Conservation (phyloP, 2,888 invertebrate species). For the Dyspetes luteomarginatus region DNA sequence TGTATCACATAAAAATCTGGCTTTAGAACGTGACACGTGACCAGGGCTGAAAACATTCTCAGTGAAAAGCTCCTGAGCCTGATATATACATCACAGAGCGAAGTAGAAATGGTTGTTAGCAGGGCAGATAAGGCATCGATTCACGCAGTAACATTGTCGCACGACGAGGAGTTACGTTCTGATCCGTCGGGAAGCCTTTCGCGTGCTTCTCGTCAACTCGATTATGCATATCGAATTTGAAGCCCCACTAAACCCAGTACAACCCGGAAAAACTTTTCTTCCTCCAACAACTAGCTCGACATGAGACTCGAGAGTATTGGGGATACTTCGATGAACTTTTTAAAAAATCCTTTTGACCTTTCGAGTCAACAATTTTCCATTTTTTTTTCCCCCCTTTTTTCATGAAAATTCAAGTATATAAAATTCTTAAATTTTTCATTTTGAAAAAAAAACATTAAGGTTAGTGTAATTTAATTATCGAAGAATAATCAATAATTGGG, state of each 20-base stretch:
- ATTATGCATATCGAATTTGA: conserved; percentile 71
- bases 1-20: conserved; percentile 42
- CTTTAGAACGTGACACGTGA: conserved; percentile 44
- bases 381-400: too few relatives aligned
- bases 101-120: neutral
- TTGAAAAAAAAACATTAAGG: too few relatives aligned
- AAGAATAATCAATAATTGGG: too few relatives aligned
- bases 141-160: neutral
- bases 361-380: neutral
- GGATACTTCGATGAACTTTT: conserved; percentile 11
- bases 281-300: conserved; percentile 33
- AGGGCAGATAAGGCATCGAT: conserved; percentile 28
- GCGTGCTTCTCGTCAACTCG: conserved; percentile 64
- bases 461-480: too few relatives aligned
- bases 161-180: conserved; percentile 33
- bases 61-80: conserved; percentile 18
- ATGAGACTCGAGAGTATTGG: neutral
- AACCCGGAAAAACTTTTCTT: conserved; percentile 45
- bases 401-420: too few relatives aligned
- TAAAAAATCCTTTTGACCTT: neutral
- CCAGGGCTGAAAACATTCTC: neutral
- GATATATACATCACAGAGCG: neutral
- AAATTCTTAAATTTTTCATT: too few relatives aligned
- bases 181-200: conserved; percentile 68
- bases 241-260: conserved; percentile 57